phyloP scores from a whole-genome alignment of 2,797 vertebrate species.

The Chelon labrosus region DNA sequence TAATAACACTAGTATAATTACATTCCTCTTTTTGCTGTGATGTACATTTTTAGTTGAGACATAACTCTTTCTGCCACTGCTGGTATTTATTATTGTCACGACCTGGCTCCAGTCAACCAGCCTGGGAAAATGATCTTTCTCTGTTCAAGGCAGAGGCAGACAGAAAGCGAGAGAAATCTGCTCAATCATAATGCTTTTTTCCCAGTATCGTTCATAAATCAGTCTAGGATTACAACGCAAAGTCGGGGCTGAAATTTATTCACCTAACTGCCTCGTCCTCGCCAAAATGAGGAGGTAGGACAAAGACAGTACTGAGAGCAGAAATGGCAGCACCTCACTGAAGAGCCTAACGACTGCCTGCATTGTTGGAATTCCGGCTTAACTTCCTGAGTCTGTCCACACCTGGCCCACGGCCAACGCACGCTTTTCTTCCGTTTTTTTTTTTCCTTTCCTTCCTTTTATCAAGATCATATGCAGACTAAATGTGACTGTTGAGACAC shows the following conservation, averaged over 20 bases:
- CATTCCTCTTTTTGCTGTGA: conserved; percentile 69
- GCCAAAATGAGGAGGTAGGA: conserved; percentile 29
- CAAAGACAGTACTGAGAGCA: conserved; percentile 64
- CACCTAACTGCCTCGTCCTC: conserved; percentile 44
- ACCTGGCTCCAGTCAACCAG: conserved; percentile 60
- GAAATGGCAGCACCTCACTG: conserved; percentile 69
- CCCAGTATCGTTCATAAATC: conserved; percentile 32
- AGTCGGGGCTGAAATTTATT: conserved; percentile 47
- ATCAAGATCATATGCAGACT: conserved; percentile 74
- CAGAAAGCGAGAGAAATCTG: conserved; percentile 10
- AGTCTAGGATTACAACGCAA: conserved; percentile 23
- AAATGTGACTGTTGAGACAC: conserved; percentile 60
- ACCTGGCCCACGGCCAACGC: conserved; percentile 79
- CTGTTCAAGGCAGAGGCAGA: conserved; percentile 28
- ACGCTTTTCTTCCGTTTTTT: conserved; percentile 56
- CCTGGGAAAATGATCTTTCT: conserved; percentile 65
- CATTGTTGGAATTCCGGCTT: conserved; percentile 87
- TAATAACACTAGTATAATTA: conserved; percentile 77
- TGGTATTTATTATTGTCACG: conserved; percentile 73
- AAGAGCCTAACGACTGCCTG: conserved; percentile 78
- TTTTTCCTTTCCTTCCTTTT: conserved; percentile 58
- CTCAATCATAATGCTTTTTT: conserved; percentile 35
- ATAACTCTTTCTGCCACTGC: conserved; percentile 71
- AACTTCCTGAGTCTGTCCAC: conserved; percentile 84
- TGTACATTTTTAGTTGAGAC: conserved; percentile 73